Evolutionary conservation across 2,888 invertebrate genomes (phyloP).

Genomic region (Tachystola acroxantha): DNA sequence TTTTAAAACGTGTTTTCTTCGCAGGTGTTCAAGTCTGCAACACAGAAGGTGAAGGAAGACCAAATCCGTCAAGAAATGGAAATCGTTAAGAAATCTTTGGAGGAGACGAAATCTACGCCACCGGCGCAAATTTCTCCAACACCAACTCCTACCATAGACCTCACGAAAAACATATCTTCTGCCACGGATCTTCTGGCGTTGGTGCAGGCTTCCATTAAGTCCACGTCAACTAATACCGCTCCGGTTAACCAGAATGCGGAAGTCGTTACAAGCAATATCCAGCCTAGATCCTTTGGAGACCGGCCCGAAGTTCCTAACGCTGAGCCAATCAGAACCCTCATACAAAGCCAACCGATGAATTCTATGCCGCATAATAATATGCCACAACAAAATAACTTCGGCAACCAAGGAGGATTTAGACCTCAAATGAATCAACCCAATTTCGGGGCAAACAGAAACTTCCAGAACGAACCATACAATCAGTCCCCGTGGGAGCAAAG

Average conservation of each 20-base stretch:
- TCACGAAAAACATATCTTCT: conserved; percentile 40
- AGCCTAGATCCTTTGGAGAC: conserved; percentile 62
- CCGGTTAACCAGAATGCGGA: conserved; percentile 22
- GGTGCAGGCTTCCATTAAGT: conserved; percentile 58
- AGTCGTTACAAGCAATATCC: conserved; percentile 39
- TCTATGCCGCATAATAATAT: background rate
- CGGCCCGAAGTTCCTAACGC: conserved; percentile 24
- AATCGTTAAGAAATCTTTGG: conserved; percentile 67
- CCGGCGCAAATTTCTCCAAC: conserved; percentile 14
- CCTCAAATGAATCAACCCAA: conserved; percentile 11
- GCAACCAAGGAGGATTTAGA: background rate
- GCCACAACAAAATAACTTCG: background rate
- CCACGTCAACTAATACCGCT: conserved; percentile 23
- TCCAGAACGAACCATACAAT: conserved; percentile 12
- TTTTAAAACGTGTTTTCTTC: too few species aligned
- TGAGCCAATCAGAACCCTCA: conserved; percentile 6
- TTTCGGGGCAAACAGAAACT: conserved; percentile 12
- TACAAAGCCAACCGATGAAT: conserved; percentile 1
- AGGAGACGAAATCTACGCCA: conserved; percentile 38
- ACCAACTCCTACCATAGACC: conserved; percentile 16
- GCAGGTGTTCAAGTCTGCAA: conserved; percentile 84
- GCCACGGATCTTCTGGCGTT: conserved; percentile 57
- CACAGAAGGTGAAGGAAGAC: conserved; percentile 83
- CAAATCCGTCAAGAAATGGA: conserved; percentile 78
- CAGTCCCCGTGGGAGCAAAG: conserved; percentile 16